These are phyloP conservation scores for Cuculus canorus DNA, from an alignment of 2,797 vertebrate species.

Conservation along the genomic window DNA sequence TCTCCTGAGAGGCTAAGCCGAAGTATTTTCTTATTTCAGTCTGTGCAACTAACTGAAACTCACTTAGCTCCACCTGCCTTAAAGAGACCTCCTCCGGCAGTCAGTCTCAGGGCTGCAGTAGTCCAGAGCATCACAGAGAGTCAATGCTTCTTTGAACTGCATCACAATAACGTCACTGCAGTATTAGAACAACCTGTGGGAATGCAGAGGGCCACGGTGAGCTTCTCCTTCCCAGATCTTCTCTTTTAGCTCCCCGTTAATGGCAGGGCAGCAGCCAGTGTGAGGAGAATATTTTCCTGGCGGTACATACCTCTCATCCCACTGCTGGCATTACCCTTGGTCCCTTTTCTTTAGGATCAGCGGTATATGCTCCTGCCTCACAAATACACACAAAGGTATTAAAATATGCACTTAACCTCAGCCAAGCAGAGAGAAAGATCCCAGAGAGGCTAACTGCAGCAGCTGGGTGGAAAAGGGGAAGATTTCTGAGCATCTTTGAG, in stretches of 20 bases:
- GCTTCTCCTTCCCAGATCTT: background rate
- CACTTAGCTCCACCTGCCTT: background rate
- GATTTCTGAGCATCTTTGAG: background rate
- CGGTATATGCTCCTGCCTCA: background rate
- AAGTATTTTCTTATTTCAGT: background rate
- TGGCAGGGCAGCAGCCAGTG: background rate
- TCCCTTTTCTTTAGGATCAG: background rate
- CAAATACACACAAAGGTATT: background rate
- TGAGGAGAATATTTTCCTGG: background rate
- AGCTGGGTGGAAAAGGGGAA: background rate
- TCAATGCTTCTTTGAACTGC: background rate
- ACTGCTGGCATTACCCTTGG: background rate
- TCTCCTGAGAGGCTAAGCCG: background rate
- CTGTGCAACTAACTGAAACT: background rate
- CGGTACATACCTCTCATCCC: background rate
- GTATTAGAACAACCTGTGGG: background rate
- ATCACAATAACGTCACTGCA: background rate
- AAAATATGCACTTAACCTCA: background rate
- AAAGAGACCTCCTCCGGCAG: too few relatives aligned
- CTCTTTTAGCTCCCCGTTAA: background rate
- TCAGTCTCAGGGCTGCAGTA: background rate
- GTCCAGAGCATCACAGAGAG: background rate
- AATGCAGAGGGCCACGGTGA: rapidly evolving
- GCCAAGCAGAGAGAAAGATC: background rate
- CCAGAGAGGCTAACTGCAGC: background rate